phyloP scores from a whole-genome alignment of 2,888 invertebrate genomes.

The Allacma fusca region DNA sequence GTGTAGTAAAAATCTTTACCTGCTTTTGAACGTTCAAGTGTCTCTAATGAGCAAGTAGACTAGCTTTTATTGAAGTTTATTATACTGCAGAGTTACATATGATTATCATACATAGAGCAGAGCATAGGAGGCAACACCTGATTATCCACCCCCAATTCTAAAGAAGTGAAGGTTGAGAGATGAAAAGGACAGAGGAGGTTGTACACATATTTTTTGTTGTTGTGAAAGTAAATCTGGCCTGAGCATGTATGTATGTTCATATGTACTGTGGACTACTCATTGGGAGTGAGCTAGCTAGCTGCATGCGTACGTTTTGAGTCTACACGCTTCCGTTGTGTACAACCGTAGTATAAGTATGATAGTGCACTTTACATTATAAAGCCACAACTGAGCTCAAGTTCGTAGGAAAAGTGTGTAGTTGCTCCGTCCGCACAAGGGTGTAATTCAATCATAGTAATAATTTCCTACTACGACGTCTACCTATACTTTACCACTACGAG shows the following conservation, averaged over 20 bases:
- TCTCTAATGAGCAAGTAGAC: constrained; percentile 11
- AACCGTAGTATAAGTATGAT: background rate
- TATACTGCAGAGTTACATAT: background rate
- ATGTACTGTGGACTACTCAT: too few relatives aligned
- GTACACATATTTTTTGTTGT: constrained; percentile 21
- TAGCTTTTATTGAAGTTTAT: background rate
- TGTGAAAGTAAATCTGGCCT: constrained; percentile 33
- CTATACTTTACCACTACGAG: background rate
- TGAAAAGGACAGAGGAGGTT: constrained; percentile 3
- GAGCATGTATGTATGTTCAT: too few relatives aligned
- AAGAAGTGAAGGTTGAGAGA: constrained; percentile 5
- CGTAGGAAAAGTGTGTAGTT: constrained; percentile 6
- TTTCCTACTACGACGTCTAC: background rate
- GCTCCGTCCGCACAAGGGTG: background rate
- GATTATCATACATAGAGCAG: background rate
- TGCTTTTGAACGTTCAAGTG: background rate
- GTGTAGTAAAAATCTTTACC: background rate
- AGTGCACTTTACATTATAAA: constrained; percentile 8
- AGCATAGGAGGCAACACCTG: constrained; percentile 27
- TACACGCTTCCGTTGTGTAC: background rate
- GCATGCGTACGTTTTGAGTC: background rate
- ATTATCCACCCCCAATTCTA: constrained; percentile 39
- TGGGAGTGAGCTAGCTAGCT: too few relatives aligned
- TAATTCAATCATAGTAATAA: constrained; percentile 16
- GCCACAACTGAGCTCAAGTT: constrained; percentile 4